phyloP scores from a whole-genome alignment of 2,888 invertebrate genomes.

The Drosophila quasianomalipes region DNA sequence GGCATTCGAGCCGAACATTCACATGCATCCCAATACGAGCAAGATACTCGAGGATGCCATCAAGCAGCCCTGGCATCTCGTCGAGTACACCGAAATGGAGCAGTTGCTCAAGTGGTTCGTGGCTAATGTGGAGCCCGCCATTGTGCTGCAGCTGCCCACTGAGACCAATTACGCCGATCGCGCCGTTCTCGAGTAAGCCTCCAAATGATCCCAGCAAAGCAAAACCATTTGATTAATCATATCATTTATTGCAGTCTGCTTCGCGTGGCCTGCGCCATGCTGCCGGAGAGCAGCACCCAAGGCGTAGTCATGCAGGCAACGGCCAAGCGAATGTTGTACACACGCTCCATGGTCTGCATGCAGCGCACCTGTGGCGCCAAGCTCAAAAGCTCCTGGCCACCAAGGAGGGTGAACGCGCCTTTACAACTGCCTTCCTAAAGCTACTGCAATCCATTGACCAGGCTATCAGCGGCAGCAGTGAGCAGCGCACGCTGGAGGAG shows the following conservation, averaged over 20 bases:
- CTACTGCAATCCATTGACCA: conserved; percentile 78
- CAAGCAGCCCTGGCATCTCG: conserved; percentile 88
- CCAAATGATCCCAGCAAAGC: fast-evolving
- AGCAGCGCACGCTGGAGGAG: conserved; percentile 71
- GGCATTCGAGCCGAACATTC: conserved; percentile 90
- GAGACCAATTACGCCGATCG: conserved; percentile 87
- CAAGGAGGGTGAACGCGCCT: conserved; percentile 81
- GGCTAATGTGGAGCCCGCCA: conserved; percentile 90
- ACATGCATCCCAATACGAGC: conserved; percentile 86
- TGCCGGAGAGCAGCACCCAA: conserved; percentile 67
- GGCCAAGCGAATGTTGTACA: conserved; percentile 84
- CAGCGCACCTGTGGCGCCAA: conserved; percentile 82
- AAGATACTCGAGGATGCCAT: conserved; percentile 87
- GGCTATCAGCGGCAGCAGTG: conserved; percentile 64
- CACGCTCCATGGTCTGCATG: conserved; percentile 82
- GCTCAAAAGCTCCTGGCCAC: conserved; percentile 82
- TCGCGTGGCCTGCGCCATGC: conserved; percentile 78
- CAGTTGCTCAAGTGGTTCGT: conserved; percentile 91
- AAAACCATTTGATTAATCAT: neutral
- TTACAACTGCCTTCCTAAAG: conserved; percentile 74
- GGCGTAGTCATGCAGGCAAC: conserved; percentile 70
- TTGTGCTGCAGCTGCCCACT: conserved; percentile 87
- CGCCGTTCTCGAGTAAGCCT: conserved; percentile 87
- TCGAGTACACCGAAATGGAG: conserved; percentile 88
- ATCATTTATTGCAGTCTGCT: conserved; percentile 64